phyloP scores from a whole-genome alignment of 2,113 vertebrate genomes.

The Melospiza melodia region DNA sequence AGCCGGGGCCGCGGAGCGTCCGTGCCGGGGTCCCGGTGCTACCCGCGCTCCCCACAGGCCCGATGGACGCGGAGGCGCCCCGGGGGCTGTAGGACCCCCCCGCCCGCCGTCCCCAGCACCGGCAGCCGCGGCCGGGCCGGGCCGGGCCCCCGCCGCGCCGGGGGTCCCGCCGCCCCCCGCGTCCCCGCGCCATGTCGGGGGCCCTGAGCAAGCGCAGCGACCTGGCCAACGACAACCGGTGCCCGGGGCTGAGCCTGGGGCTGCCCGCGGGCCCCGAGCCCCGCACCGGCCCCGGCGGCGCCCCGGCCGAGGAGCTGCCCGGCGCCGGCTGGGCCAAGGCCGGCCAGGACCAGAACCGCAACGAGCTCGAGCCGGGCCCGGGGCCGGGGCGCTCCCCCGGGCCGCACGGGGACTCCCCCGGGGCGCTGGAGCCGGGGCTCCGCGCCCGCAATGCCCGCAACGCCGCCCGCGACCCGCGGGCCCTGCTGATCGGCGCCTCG shows the following conservation, averaged over 20 bases:
- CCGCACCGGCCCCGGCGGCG: background rate
- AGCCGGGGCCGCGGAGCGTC: background rate
- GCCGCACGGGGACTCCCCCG: background rate
- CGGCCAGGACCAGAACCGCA: constrained; percentile 3
- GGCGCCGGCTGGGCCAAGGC: background rate
- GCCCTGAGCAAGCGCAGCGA: background rate
- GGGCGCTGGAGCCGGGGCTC: background rate
- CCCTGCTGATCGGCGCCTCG: background rate
- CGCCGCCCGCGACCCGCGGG: background rate
- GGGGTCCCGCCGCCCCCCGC: background rate
- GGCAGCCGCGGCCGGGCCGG: background rate
- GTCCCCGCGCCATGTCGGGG: background rate
- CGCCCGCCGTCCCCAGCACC: background rate
- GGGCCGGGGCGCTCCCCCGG: background rate
- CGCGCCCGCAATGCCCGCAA: background rate
- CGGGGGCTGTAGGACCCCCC: background rate
- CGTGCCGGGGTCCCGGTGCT: background rate
- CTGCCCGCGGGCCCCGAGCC: background rate
- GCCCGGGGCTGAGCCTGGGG: background rate
- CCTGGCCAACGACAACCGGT: background rate
- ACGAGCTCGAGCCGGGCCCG: background rate
- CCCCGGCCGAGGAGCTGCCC: background rate
- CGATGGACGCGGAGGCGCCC: background rate
- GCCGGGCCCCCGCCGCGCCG: background rate
- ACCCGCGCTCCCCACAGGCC: background rate